A percentile compares a stretch with the other conserved stretches of the same genome.
These are phyloP conservation scores for Agapetus fuscipes DNA, from an alignment of 2,888 invertebrate species.

Conservation along the genomic window DNA sequence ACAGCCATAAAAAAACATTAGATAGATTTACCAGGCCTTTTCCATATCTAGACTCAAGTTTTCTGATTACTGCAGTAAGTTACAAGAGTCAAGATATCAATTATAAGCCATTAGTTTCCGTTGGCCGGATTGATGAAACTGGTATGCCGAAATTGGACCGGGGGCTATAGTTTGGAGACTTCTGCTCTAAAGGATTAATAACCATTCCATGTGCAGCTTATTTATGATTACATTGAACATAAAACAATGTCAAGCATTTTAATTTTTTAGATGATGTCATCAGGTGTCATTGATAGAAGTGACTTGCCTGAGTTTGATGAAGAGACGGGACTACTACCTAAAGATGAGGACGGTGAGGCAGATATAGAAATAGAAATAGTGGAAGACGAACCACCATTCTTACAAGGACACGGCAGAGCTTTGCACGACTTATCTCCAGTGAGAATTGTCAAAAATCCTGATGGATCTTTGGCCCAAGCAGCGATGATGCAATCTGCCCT, in stretches of 20 bases:
- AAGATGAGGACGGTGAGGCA: conserved; percentile 90
- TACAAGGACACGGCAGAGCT: conserved; percentile 87
- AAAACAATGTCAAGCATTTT: conserved; percentile 1
- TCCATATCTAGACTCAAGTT: no score
- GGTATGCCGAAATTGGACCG: no score
- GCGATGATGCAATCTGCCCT: conserved; percentile 99
- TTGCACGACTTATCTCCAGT: conserved; percentile 90
- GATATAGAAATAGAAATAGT: conserved; percentile 97
- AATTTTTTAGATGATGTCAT: conserved; percentile 69
- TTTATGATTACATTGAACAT: no score
- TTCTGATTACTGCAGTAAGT: no score
- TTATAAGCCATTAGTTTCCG: no score
- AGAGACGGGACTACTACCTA: conserved; percentile 85
- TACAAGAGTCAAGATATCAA: no score
- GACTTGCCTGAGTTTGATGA: conserved; percentile 97
- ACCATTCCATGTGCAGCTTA: no score
- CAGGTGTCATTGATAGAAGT: conserved; percentile 83
- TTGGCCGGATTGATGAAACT: no score
- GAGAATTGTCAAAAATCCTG: conserved; percentile 95
- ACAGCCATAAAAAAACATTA: no score
- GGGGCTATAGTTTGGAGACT: no score
- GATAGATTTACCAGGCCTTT: no score
- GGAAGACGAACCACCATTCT: conserved; percentile 96
- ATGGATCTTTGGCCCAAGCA: conserved; percentile 96
- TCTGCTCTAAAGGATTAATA: no score